Evolutionary conservation across 1,140 invertebrate species (phyloP).

Genomic region (Chionoecetes opilio): DNA sequence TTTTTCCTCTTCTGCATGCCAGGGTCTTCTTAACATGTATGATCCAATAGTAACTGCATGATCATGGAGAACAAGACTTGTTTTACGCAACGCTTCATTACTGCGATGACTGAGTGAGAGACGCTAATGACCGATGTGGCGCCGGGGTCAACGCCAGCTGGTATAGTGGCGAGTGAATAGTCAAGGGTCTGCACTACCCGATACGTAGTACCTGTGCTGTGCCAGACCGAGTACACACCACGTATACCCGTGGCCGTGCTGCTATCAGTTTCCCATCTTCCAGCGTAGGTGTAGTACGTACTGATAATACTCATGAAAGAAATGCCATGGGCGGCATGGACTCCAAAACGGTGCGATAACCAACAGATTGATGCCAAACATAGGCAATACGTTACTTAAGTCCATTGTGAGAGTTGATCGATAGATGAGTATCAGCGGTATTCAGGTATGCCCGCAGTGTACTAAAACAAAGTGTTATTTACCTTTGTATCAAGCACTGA

Average conservation of each 20-base stretch:
- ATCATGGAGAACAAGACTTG: background rate
- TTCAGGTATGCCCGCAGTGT: background rate
- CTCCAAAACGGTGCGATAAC: constrained; percentile 17
- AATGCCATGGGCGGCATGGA: background rate
- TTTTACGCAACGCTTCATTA: background rate
- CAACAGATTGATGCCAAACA: constrained; percentile 4
- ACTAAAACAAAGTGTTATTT: constrained; percentile 1
- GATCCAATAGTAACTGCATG: background rate
- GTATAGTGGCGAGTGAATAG: background rate
- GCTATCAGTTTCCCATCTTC: background rate
- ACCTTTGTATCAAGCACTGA: background rate
- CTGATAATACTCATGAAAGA: no score
- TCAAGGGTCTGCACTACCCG: background rate
- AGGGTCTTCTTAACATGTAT: background rate
- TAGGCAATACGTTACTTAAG: background rate
- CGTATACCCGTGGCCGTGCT: constrained; percentile 11
- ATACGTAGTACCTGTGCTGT: background rate
- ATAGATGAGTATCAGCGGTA: background rate
- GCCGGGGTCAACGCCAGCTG: background rate
- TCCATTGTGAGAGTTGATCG: background rate
- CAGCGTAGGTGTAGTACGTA: background rate
- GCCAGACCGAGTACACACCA: background rate
- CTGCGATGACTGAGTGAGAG: background rate
- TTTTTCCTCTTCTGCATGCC: background rate
- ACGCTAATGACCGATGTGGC: background rate